phyloP scores from a whole-genome alignment of 2,888 invertebrate species.

The Drosophila pseudotalamancana region DNA sequence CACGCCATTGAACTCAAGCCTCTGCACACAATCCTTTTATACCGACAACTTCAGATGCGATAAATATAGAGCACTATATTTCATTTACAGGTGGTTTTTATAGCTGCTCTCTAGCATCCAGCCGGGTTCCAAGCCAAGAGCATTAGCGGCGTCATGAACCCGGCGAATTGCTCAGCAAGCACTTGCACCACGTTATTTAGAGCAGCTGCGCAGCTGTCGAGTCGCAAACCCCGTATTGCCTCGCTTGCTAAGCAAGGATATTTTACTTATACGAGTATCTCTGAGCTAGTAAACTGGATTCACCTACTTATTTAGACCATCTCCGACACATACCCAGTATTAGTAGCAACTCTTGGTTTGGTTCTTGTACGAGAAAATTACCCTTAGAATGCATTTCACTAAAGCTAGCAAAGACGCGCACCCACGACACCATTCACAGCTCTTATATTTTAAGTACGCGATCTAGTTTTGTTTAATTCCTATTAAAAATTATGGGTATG shows the following conservation, averaged over 20 bases:
- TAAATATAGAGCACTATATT: neutral
- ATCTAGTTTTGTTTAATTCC: too few relatives aligned
- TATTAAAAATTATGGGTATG: too few relatives aligned
- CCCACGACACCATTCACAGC: too few relatives aligned
- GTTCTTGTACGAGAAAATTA: neutral
- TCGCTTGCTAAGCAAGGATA: too few relatives aligned
- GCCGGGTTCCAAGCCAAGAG: neutral
- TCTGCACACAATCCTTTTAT: neutral
- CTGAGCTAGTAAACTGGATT: too few relatives aligned
- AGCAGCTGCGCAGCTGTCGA: neutral
- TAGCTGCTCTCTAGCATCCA: neutral
- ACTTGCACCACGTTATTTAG: neutral
- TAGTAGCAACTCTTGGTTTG: neutral
- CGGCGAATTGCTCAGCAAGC: conserved; percentile 18
- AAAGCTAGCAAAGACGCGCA: neutral
- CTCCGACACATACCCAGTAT: neutral
- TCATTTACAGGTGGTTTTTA: neutral
- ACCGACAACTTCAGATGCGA: neutral
- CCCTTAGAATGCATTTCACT: neutral
- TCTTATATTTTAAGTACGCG: too few relatives aligned
- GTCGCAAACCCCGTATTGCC: neutral
- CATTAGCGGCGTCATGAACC: neutral
- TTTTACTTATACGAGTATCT: too few relatives aligned
- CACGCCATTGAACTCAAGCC: neutral
- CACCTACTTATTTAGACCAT: too few relatives aligned